Percentiles rank a stretch among this genome's conserved stretches.
These are phyloP conservation scores for Lithophane leautieri DNA, from an alignment of 2,888 invertebrate genomes.

Conservation along the genomic window DNA sequence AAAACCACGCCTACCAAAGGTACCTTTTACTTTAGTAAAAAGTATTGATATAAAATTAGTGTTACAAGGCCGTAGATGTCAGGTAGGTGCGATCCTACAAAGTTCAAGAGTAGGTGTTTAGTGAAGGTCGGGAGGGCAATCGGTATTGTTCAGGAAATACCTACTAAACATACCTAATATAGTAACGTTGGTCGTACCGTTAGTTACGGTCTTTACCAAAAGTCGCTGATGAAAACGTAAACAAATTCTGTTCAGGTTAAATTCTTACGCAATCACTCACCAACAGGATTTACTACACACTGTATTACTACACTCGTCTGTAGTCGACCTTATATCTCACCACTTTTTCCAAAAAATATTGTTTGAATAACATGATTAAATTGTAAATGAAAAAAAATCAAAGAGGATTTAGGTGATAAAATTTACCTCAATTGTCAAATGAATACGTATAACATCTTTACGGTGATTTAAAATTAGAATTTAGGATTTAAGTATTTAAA, in stretches of 20 bases:
- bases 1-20: not conserved
- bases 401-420: no score
- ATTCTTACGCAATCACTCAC: no score
- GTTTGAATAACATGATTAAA: no score
- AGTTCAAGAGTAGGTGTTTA: slow-evolving; percentile 53
- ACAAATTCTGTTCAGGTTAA: not conserved
- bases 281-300: not conserved
- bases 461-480: no score
- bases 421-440: no score
- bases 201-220: slow-evolving; percentile 7
- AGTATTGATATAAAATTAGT: slow-evolving; percentile 30
- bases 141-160: slow-evolving; percentile 36
- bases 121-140: slow-evolving; percentile 48
- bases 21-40: not conserved
- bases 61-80: slow-evolving; percentile 54
- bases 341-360: no score
- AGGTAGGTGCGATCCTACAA: slow-evolving; percentile 31
- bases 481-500: no score
- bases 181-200: not conserved
- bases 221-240: not conserved
- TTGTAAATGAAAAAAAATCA: no score
- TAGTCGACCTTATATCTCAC: no score
- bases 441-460: no score
- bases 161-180: not conserved
- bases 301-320: not conserved